A percentile compares a stretch with the other conserved stretches of the same genome.
Evolutionary conservation across 2,113 vertebrate genomes (phyloP).

Genomic region (Poeciliopsis retropinna): DNA sequence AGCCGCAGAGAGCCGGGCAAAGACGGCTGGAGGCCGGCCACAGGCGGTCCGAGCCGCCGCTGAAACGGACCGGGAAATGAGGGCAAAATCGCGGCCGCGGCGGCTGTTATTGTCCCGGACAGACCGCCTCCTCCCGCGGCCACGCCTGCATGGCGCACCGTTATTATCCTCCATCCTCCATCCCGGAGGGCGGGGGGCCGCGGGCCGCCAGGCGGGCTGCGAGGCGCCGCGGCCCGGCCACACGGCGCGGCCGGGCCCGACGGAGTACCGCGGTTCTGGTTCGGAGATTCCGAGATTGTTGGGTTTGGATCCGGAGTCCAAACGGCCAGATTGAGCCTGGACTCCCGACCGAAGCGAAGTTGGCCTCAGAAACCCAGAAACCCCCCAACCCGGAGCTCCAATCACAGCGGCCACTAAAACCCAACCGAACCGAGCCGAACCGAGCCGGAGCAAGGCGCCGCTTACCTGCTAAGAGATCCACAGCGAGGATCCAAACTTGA

Average conservation of each 20-base stretch:
- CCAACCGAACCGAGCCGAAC: not conserved
- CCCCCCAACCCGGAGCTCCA: not conserved
- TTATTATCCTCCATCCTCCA: slow-evolving; percentile 63
- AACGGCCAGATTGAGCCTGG: not conserved
- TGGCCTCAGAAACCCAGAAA: not conserved
- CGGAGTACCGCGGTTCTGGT: not conserved
- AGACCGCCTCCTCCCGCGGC: slow-evolving; percentile 23
- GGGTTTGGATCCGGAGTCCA: not conserved
- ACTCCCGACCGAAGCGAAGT: slow-evolving; percentile 30
- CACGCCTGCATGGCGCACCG: slow-evolving; percentile 55
- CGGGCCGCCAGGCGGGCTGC: slow-evolving; percentile 12
- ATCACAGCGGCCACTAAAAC: slow-evolving; percentile 19
- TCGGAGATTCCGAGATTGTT: not conserved
- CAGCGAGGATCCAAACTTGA: slow-evolving; percentile 12
- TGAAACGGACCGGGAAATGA: not conserved
- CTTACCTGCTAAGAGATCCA: slow-evolving; percentile 43
- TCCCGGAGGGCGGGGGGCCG: slow-evolving; percentile 7
- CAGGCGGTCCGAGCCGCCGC: not conserved
- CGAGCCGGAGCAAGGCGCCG: rapidly evolving
- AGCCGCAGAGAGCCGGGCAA: not conserved
- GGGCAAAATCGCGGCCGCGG: not conserved
- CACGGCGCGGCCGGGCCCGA: not conserved
- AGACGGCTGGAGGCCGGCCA: slow-evolving; percentile 12
- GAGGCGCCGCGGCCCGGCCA: not conserved
- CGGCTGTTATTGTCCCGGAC: not conserved